Conservation (phyloP, 2,797 vertebrate species). For the Anguilla pacifica region DNA sequence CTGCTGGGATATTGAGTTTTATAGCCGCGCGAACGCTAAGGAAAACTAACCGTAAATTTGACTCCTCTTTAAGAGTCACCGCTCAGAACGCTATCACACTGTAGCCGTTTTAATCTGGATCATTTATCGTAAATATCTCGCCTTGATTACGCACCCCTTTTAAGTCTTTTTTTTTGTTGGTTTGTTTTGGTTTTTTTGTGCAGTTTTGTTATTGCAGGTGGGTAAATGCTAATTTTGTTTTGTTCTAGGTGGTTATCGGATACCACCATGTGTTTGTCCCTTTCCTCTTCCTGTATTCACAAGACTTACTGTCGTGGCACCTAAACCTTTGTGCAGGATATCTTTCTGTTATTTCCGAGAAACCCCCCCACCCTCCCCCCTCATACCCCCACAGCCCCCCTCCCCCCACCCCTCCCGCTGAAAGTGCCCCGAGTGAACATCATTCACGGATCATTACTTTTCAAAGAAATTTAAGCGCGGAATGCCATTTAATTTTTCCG, state of each 20-base stretch:
- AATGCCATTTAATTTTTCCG: conserved; percentile 98
- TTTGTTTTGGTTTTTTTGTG: not conserved
- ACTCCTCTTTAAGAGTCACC: conserved; percentile 59
- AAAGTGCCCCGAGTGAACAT: conserved; percentile 85
- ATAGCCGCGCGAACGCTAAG: conserved; percentile 59
- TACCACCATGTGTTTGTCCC: not conserved
- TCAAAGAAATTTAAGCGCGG: conserved; percentile 98
- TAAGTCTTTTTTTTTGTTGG: conserved; percentile 46
- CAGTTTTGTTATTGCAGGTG: conserved; percentile 14
- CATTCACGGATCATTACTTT: conserved; percentile 90
- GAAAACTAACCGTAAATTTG: conserved; percentile 61
- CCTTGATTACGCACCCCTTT: conserved; percentile 56
- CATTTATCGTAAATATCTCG: conserved; percentile 64
- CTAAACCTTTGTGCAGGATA: conserved; percentile 85
- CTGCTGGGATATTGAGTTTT: conserved; percentile 67
- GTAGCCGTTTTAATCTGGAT: conserved; percentile 67
- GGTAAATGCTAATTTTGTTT: not conserved
- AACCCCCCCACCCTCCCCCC: conserved; percentile 66
- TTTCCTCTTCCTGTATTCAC: not conserved
- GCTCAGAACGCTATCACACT: conserved; percentile 69
- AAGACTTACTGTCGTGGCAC: conserved; percentile 68
- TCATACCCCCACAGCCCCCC: conserved; percentile 36
- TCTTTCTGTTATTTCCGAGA: conserved; percentile 90
- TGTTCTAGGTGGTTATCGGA: not conserved
- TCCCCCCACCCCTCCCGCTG: conserved; percentile 67